phyloP scores from a whole-genome alignment of 2,888 invertebrate genomes.

The Spicauda simplicius region DNA sequence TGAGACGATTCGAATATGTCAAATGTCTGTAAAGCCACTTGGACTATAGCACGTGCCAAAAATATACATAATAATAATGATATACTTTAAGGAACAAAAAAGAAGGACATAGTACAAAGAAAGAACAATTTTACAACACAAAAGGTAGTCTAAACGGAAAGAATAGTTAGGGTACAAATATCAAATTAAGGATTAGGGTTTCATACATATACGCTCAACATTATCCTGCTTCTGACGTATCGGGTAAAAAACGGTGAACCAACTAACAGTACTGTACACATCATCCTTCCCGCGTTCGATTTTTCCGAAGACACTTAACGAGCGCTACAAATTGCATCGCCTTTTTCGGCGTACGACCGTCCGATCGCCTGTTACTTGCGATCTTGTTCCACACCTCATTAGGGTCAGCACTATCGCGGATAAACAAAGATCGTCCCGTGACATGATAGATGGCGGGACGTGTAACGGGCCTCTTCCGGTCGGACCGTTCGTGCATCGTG shows the following conservation, averaged over 20 bases:
- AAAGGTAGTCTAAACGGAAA: too few species aligned
- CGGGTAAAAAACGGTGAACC: neutral
- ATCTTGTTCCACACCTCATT: constrained; percentile 52
- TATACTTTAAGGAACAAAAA: too few species aligned
- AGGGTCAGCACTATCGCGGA: constrained; percentile 52
- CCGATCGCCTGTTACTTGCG: neutral
- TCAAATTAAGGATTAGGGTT: too few species aligned
- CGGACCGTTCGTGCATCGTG: constrained; percentile 35
- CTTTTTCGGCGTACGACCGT: constrained; percentile 8
- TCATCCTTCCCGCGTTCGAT: constrained; percentile 22
- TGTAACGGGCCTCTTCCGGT: constrained; percentile 66
- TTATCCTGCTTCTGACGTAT: too few species aligned
- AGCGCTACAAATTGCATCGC: constrained; percentile 19
- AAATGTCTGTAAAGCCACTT: too few species aligned
- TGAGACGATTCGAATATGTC: too few species aligned
- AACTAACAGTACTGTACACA: constrained; percentile 22
- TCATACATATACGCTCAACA: too few species aligned
- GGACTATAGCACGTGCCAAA: too few species aligned
- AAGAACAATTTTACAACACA: too few species aligned
- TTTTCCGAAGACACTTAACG: constrained; percentile 20
- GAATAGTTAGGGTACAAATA: too few species aligned
- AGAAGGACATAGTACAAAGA: too few species aligned
- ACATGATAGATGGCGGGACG: constrained; percentile 57
- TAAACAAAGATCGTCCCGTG: constrained; percentile 51
- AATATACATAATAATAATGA: too few species aligned